Percentiles rank a stretch among this genome's conserved stretches.
These are phyloP conservation scores for Aromia moschata DNA, from an alignment of 2,888 invertebrate genomes.

Conservation along the genomic window DNA sequence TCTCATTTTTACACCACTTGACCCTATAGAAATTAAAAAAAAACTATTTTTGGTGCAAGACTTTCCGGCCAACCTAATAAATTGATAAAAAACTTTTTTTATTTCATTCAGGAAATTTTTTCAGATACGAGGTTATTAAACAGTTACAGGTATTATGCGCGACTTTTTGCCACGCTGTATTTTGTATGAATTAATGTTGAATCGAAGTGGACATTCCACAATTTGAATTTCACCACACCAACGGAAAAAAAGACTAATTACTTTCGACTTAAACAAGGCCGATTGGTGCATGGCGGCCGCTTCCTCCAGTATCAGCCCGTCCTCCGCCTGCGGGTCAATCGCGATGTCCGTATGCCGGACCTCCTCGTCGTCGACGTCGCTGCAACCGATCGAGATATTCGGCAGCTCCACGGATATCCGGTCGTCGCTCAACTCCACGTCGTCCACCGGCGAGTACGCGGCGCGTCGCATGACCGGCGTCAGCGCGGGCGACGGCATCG, in stretches of 20 bases:
- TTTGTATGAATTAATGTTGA: too few species aligned
- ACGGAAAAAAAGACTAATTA: conserved; percentile 23
- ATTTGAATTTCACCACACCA: background rate
- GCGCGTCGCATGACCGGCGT: conserved; percentile 70
- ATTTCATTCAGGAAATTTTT: too few species aligned
- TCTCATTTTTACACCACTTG: too few species aligned
- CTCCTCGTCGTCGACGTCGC: conserved; percentile 59
- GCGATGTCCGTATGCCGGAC: conserved; percentile 58
- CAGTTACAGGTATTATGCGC: too few species aligned
- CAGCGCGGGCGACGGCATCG: conserved; percentile 75
- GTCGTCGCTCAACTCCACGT: conserved; percentile 65
- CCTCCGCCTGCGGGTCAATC: conserved; percentile 61
- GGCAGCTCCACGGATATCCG: conserved; percentile 63
- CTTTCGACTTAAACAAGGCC: conserved; percentile 45
- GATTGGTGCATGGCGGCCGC: conserved; percentile 60
- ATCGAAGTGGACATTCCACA: too few species aligned
- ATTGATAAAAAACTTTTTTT: too few species aligned
- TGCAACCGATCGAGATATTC: conserved; percentile 59
- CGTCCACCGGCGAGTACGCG: conserved; percentile 64
- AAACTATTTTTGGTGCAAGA: too few species aligned
- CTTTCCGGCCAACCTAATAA: too few species aligned
- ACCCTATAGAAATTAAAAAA: too few species aligned
- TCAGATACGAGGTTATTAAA: too few species aligned
- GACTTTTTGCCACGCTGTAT: too few species aligned
- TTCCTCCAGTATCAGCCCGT: conserved; percentile 61